Base-by-base conservation (phyloP, 2,797 vertebrate species). In the Sorex maritimensis region DNA sequence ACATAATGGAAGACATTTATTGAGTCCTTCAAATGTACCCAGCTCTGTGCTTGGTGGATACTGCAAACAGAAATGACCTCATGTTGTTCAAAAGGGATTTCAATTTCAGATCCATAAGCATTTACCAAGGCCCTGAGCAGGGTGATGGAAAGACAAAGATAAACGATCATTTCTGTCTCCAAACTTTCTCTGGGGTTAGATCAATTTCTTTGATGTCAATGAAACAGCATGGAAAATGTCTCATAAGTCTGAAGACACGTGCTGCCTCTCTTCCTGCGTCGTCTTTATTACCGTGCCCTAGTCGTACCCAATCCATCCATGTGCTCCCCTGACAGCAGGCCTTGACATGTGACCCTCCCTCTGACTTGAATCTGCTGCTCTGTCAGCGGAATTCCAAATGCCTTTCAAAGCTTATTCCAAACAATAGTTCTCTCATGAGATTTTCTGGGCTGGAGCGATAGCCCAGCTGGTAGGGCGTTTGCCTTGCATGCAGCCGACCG, bases 21-120 rank as follows among this genome's bases (percentile, higher is more conserved):
- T 58, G 19, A 65, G 61, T 19, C 21, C 61, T 65, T 65, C 41
- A 84, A 63, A 71, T 88, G 61, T 63, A 49, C 73, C 21, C 26
- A n/a, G 11, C n/a, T 68, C 46, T 23, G 61, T 65, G 58, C 58
- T 74, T 13, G 24, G 6, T 55, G 58, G 21, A 1, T 13, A 7
- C n/a, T 46, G 26, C 67, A 12, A 23, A 90, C 71, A 82, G 38
- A 44, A 65, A 38, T 26, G 4, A 88, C 38, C 58, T 87, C n/a
- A 73, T 49, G 71, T 88, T 73, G 55, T 15, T 79, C 44, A 73
- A 72, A 34, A 68, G n/a, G 65, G 9, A 13, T 52, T 92, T 78
- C 44, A 75, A 0, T 52, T 82, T 90, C 24, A 81, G 34, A 67
- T 67, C 23, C 68, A 49, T 30, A 81, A 86, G 65, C 21, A 74